Conservation (phyloP, 2,797 vertebrate species). For the Podarcis lilfordi region DNA sequence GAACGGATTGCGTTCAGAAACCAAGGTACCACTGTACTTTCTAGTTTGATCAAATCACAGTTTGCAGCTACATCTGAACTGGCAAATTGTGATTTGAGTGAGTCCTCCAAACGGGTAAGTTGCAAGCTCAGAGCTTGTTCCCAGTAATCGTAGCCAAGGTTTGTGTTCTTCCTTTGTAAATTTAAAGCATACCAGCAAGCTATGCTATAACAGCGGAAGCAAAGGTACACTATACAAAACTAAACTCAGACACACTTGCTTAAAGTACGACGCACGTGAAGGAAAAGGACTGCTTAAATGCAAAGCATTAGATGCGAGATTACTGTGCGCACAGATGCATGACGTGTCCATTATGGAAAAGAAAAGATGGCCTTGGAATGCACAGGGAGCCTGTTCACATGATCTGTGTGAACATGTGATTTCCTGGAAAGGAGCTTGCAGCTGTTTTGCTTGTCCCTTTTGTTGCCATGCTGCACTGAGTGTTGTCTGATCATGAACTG, state of each 20-base stretch:
- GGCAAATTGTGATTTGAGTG: neutral
- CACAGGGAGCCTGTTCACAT: neutral
- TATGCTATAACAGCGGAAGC: neutral
- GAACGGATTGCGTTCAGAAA: too few species aligned
- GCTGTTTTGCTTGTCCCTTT: too few species aligned
- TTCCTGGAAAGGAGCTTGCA: too few species aligned
- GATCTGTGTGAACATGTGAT: too few species aligned
- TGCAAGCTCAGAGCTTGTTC: neutral
- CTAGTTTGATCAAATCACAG: too few species aligned
- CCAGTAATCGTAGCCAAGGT: neutral
- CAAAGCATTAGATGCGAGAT: too few species aligned
- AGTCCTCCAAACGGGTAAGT: neutral
- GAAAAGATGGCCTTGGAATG: neutral
- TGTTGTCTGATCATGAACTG: too few species aligned
- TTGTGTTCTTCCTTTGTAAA: neutral
- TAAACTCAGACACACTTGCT: neutral
- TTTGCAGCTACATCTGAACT: neutral
- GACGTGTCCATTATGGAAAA: neutral
- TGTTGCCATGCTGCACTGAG: too few species aligned
- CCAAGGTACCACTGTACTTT: neutral
- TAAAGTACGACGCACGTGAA: neutral
- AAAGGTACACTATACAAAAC: neutral
- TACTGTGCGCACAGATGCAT: too few species aligned
- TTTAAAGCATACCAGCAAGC: neutral
- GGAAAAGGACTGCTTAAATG: neutral